Conservation (phyloP, 2,797 vertebrate genomes). For the Chlorospingus semifuscus region DNA sequence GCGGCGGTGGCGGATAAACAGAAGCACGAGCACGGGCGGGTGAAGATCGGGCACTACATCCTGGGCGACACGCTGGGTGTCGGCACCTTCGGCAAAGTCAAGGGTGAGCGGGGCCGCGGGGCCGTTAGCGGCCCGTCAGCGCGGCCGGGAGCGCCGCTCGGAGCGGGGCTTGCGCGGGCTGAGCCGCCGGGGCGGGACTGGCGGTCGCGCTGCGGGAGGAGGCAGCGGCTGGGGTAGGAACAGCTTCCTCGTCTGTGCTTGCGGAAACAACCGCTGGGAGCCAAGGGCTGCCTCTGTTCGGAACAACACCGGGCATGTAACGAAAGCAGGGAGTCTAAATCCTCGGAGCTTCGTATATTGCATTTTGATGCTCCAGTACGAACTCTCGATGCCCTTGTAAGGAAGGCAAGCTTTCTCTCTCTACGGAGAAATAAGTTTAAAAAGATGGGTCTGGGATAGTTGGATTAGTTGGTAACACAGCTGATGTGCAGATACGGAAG, state of each 20-base stretch:
- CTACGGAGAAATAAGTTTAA: accelerated
- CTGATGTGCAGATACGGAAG: neutral
- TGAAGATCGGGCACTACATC: slow-evolving; percentile 96
- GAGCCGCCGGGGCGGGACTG: neutral
- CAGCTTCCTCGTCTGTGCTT: accelerated
- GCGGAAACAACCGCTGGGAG: neutral
- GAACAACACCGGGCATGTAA: accelerated
- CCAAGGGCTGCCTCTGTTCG: accelerated
- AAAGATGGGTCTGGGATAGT: neutral
- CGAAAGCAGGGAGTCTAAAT: accelerated
- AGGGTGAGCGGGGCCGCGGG: neutral
- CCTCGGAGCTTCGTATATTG: accelerated
- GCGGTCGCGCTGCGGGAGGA: neutral
- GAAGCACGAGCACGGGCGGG: slow-evolving; percentile 90
- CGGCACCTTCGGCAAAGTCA: slow-evolving; percentile 87
- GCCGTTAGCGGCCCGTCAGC: too few species aligned
- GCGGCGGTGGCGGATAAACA: slow-evolving; percentile 91
- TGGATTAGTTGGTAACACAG: neutral
- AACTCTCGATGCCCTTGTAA: neutral
- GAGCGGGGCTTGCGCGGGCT: neutral
- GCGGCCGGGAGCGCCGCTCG: neutral
- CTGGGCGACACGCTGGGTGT: slow-evolving; percentile 94
- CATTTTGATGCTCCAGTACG: accelerated
- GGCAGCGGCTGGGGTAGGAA: neutral
- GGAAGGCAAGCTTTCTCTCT: neutral